phyloP scores from a whole-genome alignment of 2,113 vertebrate genomes.

The Columba janthina region DNA sequence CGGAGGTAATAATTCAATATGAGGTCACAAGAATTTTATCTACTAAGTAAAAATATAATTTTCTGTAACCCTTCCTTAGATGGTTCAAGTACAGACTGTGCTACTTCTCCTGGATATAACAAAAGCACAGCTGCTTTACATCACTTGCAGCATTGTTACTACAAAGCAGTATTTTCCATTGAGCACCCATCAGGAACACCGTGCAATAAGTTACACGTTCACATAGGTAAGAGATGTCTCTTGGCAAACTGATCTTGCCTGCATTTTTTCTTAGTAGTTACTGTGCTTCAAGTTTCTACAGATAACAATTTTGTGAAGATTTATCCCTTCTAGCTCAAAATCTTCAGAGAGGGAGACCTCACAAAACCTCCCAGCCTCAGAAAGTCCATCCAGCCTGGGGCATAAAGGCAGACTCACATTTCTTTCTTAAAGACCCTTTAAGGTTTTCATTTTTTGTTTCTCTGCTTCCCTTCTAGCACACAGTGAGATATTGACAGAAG shows the following conservation, averaged over 20 bases:
- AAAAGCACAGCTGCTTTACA: not conserved
- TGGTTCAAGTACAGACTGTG: not conserved
- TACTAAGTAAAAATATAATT: not conserved
- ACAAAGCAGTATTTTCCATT: not conserved
- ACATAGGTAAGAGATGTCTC: not conserved
- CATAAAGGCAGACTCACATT: not conserved
- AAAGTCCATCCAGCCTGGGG: not conserved
- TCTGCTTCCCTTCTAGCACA: not conserved
- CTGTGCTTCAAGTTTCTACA: not conserved
- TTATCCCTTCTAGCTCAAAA: not conserved
- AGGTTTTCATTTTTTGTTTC: not conserved
- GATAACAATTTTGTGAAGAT: not conserved
- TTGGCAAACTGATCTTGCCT: not conserved
- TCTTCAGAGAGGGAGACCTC: not conserved
- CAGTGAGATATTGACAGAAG: not conserved
- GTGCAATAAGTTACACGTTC: not conserved
- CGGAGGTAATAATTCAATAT: not conserved
- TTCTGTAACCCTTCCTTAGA: not conserved
- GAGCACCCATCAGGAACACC: not conserved
- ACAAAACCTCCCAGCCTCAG: not conserved
- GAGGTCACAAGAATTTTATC: not conserved
- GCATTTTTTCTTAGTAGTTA: not conserved
- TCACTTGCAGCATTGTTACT: not conserved
- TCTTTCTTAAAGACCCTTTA: not conserved
- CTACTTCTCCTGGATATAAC: not conserved